phyloP scores from a whole-genome alignment of 2,797 vertebrate species.

The Gadopsis marmoratus region DNA sequence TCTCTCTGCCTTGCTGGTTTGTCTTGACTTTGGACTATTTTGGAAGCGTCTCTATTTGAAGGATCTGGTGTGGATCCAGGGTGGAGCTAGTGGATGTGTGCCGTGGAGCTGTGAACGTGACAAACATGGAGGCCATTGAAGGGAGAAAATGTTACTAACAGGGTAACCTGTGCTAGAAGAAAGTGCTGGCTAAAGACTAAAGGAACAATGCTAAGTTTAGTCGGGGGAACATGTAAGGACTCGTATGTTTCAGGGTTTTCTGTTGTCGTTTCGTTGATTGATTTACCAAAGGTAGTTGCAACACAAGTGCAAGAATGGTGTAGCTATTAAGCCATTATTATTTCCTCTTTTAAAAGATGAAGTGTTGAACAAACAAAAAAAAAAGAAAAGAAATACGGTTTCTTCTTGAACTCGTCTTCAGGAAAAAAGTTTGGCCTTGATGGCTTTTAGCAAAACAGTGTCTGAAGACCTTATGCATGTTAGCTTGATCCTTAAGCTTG shows the following conservation, averaged over 20 bases:
- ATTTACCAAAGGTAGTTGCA: constrained; percentile 85
- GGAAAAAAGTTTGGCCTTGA: constrained; percentile 74
- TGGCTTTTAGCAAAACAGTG: constrained; percentile 80
- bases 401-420: constrained; percentile 79
- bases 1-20: constrained; percentile 73
- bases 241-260: constrained; percentile 77
- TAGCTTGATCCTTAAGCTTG: constrained; percentile 85
- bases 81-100: constrained; percentile 87
- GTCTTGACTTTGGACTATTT: constrained; percentile 71
- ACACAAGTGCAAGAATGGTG: constrained; percentile 82
- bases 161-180: constrained; percentile 46
- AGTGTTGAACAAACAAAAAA: constrained; percentile 64
- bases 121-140: constrained; percentile 54
- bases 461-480: constrained; percentile 87
- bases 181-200: constrained; percentile 55
- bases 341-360: constrained; percentile 80
- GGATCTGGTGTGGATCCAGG: constrained; percentile 84
- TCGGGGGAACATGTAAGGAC: constrained; percentile 63
- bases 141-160: constrained; percentile 37
- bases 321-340: constrained; percentile 83
- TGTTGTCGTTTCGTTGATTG: constrained; percentile 77
- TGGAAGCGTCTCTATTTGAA: constrained; percentile 74
- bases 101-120: constrained; percentile 85
- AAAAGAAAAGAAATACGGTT: constrained; percentile 59
- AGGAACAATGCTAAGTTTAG: constrained; percentile 72